These are phyloP conservation scores for Ladona fulva DNA, from an alignment of 1,140 invertebrate species.

Conservation along the genomic window DNA sequence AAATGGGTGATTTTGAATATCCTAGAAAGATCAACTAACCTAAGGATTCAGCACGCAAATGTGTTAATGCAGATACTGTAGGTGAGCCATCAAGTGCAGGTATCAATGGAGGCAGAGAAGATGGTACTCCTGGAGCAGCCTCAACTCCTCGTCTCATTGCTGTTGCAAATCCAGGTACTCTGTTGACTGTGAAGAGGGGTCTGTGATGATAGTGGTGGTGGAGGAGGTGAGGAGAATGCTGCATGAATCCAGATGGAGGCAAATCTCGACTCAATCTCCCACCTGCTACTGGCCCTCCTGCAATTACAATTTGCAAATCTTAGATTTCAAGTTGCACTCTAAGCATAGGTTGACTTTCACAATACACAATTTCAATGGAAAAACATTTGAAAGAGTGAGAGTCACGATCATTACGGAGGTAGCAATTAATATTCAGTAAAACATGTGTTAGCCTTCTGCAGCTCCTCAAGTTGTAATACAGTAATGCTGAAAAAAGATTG, in stretches of 20 bases:
- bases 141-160: constrained; percentile 40
- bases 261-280: not conserved
- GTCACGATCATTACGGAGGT: too few relatives aligned
- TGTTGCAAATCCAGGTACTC: constrained; percentile 59
- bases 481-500: too few relatives aligned
- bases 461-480: too few relatives aligned
- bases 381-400: too few relatives aligned
- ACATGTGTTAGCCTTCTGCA: too few relatives aligned
- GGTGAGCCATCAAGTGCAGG: constrained; percentile 17
- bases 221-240: not conserved
- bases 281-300: not conserved
- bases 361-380: too few relatives aligned
- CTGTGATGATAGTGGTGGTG: constrained; percentile 35
- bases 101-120: constrained; percentile 14
- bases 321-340: too few relatives aligned
- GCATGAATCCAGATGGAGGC: constrained; percentile 11
- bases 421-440: too few relatives aligned
- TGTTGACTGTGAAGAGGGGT: constrained; percentile 45
- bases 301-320: not conserved
- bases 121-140: not conserved
- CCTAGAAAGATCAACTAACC: not conserved
- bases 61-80: not conserved
- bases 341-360: too few relatives aligned
- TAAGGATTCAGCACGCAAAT: not conserved
- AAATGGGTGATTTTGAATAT: too few relatives aligned